A percentile compares a stretch with the other conserved stretches of the same genome.
Evolutionary conservation across 2,113 vertebrate species (phyloP).

Genomic region (Azemiops feae): DNA sequence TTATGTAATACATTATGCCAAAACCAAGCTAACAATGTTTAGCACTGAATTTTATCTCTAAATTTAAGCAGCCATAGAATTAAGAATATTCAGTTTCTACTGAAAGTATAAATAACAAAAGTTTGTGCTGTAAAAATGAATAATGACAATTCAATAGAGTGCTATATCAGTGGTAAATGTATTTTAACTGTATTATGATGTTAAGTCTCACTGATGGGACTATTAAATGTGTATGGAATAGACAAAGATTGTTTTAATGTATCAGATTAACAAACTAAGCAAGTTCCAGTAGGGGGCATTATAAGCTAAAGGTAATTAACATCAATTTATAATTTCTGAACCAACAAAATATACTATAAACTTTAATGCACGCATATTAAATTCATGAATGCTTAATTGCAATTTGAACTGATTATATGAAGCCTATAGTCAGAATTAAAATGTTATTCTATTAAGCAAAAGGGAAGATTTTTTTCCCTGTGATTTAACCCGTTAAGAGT

Average conservation of each 20-base stretch:
- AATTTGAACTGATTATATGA: neutral
- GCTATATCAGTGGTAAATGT: neutral
- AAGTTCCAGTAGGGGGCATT: slow-evolving; percentile 18
- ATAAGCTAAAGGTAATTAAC: neutral
- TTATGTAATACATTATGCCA: neutral
- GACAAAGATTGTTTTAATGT: neutral
- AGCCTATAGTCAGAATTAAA: neutral
- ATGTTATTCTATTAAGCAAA: neutral
- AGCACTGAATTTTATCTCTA: neutral
- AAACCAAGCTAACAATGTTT: neutral
- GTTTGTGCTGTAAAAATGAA: neutral
- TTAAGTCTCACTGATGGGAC: neutral
- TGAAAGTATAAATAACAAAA: neutral
- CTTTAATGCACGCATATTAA: neutral
- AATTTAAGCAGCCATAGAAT: neutral
- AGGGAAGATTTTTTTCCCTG: neutral
- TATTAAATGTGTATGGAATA: neutral
- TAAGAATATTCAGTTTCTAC: neutral
- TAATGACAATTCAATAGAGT: neutral
- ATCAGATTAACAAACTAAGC: neutral
- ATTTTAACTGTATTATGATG: neutral
- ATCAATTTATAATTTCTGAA: neutral
- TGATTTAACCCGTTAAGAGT: neutral
- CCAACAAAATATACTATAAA: neutral
- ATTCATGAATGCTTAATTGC: neutral